Evolutionary conservation across 1,140 invertebrate species (phyloP), one percentile per base, ranked within the genome.

Genomic region (Melitaea cinxia): DNA sequence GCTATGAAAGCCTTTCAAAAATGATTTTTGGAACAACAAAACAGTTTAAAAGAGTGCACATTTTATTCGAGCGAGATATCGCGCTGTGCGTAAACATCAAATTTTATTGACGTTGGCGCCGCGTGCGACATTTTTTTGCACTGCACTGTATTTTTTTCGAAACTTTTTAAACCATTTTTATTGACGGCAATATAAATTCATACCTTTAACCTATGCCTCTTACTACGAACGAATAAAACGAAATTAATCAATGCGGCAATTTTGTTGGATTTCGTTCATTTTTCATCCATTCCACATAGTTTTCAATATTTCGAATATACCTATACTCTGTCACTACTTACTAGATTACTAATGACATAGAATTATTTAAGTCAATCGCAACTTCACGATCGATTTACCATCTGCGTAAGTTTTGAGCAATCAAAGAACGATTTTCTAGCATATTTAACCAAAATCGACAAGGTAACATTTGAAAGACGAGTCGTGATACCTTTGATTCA

Each of bases 41-140:
- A 70, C 70, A 70, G 63, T 79, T 76, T 75, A 72, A 76, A 81
- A 66, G 68, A 65, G 65, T 70, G 64, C 72, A 65, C 60, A 73
- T 77, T 81, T 79, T 77, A 77, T 77, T 78, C 68, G 68, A 60
- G 65, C 69, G 65, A 70, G 75, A 77, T 82, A 81, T 75, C 73
- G 72, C 60, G 50, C 73, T 59, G 59, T 67, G 77, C 74, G 78
- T 83, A 83, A 80, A 82, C 73, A 83, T 83, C 70, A 80, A 78
- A 78, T 82, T 81, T 81, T 81, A 83, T 80, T 80, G 78, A 80
- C 73, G 65, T 66, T 65, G 70, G 68, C 62, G 70, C 67, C 60
- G 62, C 65, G 54, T 62, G 65, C 66, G 60, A 53, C 61, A 52
- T 72, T 81, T 80, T 83, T 81, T 79, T 78, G 67, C 70, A 62